Base-by-base conservation (phyloP, 2,797 vertebrate genomes). In the Bradypus variegatus region DNA sequence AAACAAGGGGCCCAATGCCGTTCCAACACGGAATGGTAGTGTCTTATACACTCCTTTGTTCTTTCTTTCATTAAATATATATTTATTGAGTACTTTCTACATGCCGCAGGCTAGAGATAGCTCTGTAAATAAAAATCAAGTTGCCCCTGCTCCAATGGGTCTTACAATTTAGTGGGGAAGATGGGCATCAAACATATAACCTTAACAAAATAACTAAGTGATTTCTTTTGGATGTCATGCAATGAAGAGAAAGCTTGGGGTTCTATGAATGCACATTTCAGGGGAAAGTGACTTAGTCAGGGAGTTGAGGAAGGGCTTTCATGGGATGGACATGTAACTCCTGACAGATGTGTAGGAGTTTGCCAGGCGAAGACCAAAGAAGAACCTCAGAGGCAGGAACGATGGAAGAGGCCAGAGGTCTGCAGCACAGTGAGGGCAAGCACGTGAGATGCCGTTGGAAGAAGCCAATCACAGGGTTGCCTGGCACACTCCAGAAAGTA, bases 41-140 rank as follows among this genome's bases (percentile, higher is more conserved):
- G 19, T 12, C 48, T 18, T 33, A n/a, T 11, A 31, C 31, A 33
- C 25, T 36, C 38, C 15, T 1, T 77, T 69, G 38, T 72, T 53
- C 76, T 27, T 81, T 41, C 36, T 53, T 86, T 73, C 69, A 4
- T 45, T 83, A 11, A 38, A 45, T 23, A 18, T 45, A 14, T 21
- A 27, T 84, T 89, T 69, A 80, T 33, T 84, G 25, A 95, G 76
- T 48, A 79, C 36, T 85, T 94, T 60, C 75, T 78, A 33, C 16
- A 69, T 16, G 18, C 14, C 60, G 25, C 2, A 10, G 88, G 65
- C 53, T 72, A 81, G 55, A 64, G n/a, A 64, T 5, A 77, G 21
- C 76, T n/a, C 75, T 76, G 41, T 69, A 82, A 33, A 67, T 45
- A 36, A 64, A 45, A 90, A 53, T 9, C 55, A 18, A 33, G 25